Evolutionary conservation across 2,113 vertebrate species (phyloP), one percentile per base, ranked within the genome.

Genomic region (Misgurnus mizolepis): DNA sequence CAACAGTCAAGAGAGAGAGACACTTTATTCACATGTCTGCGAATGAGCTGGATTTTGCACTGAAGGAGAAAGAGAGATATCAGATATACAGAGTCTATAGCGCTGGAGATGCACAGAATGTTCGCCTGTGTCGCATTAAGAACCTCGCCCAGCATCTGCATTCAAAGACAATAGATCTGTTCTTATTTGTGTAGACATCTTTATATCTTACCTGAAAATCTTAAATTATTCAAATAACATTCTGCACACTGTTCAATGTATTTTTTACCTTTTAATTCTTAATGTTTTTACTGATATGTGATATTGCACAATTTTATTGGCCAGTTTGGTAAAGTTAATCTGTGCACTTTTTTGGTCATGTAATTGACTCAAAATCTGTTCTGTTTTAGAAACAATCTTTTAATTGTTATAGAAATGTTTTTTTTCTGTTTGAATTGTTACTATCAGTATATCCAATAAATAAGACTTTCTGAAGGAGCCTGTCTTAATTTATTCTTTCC

Each of bases 101-200:
- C 3, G 90, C 92, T 0, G 93, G 93, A 4, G 90, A 93, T 6
- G 84, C 89, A 0, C 82, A 88, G 5, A 88, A 85, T 2, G 92
- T 91, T 0, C 91, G 89, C 0, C 88, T 94, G 9, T 92, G 91
- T 73, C 92, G 92, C 61, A 92, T 94, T 58, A 86, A 76, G 80
- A 94, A 94, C 84, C 88, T 94, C 10, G 93, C 93, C 0, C 93
- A 93, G 77, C 91, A 92, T 68, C 91, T 94, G 45, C 91, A 94
- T 87, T 87, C 92, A 60, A 94, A 94, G 76, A 82, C 91, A 15
- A 72, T 94, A 53, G 84, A 89, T 45, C 78, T 94, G 5, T 94
- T 90, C 65, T 86, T 94, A 71, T 93, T 93, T 62, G 85, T 94
- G 3, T 94, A 85, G 41, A 15, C 22, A 18, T 49, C 61, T n/a